Percentiles rank a stretch among this genome's conserved stretches.
These are phyloP conservation scores for Trididemnum nubilum DNA, from an alignment of 23 tunicate genomes.

Conservation along the genomic window DNA sequence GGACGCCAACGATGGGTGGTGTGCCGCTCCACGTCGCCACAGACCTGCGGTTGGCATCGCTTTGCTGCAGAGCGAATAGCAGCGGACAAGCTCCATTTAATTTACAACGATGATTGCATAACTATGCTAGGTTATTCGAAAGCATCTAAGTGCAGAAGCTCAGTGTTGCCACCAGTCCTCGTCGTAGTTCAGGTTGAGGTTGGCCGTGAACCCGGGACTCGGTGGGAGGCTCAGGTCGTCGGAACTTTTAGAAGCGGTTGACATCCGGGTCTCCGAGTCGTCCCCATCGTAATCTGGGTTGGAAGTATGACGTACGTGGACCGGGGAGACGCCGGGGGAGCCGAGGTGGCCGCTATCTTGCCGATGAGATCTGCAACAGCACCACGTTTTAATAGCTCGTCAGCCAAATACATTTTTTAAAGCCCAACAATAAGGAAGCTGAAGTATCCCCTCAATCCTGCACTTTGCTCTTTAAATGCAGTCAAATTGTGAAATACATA, in stretches of 20 bases:
- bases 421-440: not conserved
- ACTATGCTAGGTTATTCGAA: not conserved
- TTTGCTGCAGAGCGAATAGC: too few species aligned
- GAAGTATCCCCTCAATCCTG: too few species aligned
- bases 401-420: too few species aligned
- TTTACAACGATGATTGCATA: too few species aligned
- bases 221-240: conserved; percentile 67
- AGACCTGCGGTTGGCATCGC: too few species aligned
- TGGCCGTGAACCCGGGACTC: conserved; percentile 60
- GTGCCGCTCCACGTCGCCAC: too few species aligned
- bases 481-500: too few species aligned
- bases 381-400: not conserved
- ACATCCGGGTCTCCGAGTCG: conserved; percentile 73
- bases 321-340: conserved; percentile 7
- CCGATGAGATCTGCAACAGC: not conserved
- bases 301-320: not conserved
- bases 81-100: too few species aligned
- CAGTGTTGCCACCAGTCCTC: not conserved
- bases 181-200: conserved; percentile 35
- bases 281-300: conserved; percentile 47
- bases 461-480: too few species aligned
- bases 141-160: conserved; percentile 22
- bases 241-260: conserved; percentile 87
- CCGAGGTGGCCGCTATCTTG: not conserved
- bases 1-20: too few species aligned